These are phyloP conservation scores for Arenaria interpres DNA, from an alignment of 2,113 vertebrate genomes.

Conservation along the genomic window DNA sequence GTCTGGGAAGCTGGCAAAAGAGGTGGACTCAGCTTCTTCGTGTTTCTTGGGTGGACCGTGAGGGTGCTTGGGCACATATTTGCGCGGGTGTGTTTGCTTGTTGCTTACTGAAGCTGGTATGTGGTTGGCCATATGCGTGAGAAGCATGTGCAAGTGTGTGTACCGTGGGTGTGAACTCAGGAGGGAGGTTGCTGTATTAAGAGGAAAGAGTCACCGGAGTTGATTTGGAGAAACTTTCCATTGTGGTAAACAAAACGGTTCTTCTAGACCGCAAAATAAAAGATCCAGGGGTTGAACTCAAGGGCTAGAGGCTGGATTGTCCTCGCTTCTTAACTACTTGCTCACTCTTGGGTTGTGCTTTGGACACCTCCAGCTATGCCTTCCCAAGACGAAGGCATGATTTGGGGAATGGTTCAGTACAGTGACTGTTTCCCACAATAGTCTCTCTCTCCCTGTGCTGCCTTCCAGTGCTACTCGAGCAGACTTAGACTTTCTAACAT, in stretches of 20 bases:
- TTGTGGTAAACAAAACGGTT: accelerated
- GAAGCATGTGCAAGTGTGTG: not conserved
- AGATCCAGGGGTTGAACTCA: not conserved
- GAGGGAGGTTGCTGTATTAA: not conserved
- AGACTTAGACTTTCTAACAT: not conserved
- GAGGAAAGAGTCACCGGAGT: not conserved
- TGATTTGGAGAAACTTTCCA: not conserved
- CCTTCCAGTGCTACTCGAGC: too few species aligned
- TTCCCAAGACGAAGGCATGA: not conserved
- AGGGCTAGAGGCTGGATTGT: accelerated
- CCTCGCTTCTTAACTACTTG: not conserved
- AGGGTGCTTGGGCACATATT: not conserved
- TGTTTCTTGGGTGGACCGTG: accelerated
- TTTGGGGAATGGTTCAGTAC: not conserved
- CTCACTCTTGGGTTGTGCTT: not conserved
- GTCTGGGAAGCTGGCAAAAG: not conserved
- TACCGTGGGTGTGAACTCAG: not conserved
- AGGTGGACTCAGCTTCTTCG: not conserved
- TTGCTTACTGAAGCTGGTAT: not conserved
- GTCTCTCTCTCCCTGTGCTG: not conserved
- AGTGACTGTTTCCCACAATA: not conserved
- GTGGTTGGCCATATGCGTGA: not conserved
- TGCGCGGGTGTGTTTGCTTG: not conserved
- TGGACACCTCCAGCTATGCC: not conserved
- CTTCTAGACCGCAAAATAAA: not conserved